phyloP scores from a whole-genome alignment of 2,113 vertebrate genomes.

The Ahaetulla prasina region DNA sequence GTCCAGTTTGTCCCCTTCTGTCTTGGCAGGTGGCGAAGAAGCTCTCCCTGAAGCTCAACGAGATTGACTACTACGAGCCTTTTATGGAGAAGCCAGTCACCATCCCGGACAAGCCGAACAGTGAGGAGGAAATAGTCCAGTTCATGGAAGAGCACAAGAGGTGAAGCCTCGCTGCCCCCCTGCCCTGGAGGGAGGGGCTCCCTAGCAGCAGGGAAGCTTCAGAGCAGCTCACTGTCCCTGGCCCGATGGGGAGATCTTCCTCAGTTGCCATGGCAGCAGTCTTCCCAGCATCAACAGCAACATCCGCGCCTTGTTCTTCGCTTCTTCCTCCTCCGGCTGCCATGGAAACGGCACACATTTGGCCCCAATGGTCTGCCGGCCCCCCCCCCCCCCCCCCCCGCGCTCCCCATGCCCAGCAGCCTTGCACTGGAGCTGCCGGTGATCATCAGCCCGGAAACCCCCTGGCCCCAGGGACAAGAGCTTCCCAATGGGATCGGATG shows the following conservation, averaged over 20 bases:
- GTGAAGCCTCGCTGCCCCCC: constrained; percentile 47
- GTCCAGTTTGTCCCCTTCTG: neutral
- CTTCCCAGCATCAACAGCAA: neutral
- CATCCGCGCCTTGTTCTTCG: neutral
- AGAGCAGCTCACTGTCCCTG: too few species aligned
- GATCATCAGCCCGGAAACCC: neutral
- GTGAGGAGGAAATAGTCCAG: constrained; percentile 79
- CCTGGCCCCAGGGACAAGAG: neutral
- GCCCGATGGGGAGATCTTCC: neutral
- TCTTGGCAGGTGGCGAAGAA: constrained; percentile 81
- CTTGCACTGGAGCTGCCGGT: neutral
- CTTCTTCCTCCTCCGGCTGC: constrained; percentile 10
- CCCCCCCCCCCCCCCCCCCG: too few species aligned
- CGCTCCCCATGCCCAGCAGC: neutral
- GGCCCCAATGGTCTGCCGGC: neutral
- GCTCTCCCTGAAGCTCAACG: constrained; percentile 83
- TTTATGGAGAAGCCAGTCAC: constrained; percentile 81
- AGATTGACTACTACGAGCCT: constrained; percentile 88
- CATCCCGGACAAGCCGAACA: constrained; percentile 85
- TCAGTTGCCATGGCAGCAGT: constrained; percentile 9
- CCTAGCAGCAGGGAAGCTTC: neutral
- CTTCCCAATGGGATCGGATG: neutral
- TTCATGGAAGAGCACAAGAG: constrained; percentile 84
- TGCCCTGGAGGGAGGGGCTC: fast-evolving
- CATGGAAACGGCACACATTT: constrained; percentile 21